A percentile compares a stretch with the other conserved stretches of the same genome.
phyloP scores from a whole-genome alignment of 2,797 vertebrate genomes.

The Enteromius anoplus region DNA sequence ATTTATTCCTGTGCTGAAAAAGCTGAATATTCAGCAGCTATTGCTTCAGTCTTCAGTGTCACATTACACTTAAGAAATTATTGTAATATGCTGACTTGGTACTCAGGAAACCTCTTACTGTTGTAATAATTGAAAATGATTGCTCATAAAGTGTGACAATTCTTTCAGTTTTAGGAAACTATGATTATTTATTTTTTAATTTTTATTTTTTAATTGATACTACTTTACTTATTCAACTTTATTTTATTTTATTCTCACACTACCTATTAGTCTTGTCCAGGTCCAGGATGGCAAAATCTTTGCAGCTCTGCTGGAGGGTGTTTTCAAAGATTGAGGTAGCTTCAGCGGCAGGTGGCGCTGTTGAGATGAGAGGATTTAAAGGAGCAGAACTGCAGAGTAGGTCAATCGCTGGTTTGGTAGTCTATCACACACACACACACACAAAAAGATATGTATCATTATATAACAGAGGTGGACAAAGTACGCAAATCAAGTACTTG shows the following conservation, averaged over 20 bases:
- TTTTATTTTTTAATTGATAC: not conserved
- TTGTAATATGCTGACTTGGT: not conserved
- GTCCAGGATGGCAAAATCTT: constrained; percentile 81
- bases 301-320: constrained; percentile 65
- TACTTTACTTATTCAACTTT: not conserved
- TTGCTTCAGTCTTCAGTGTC: not conserved
- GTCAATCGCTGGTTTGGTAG: constrained; percentile 74
- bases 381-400: constrained; percentile 74
- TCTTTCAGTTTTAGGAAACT: not conserved
- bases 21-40: not conserved
- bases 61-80: not conserved
- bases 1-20: not conserved
- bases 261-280: constrained; percentile 84
- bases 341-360: constrained; percentile 65
- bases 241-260: not conserved
- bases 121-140: not conserved
- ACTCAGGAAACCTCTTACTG: not conserved
- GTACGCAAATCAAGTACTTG: too few relatives aligned
- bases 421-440: constrained; percentile 64
- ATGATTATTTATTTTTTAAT: not conserved
- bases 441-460: not conserved
- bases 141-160: not conserved
- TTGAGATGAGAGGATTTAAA: constrained; percentile 67
- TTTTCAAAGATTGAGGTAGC: constrained; percentile 46
- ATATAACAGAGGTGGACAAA: too few relatives aligned